These are phyloP conservation scores for Centropus unirufus DNA, from an alignment of 2,113 vertebrate species.

Conservation along the genomic window DNA sequence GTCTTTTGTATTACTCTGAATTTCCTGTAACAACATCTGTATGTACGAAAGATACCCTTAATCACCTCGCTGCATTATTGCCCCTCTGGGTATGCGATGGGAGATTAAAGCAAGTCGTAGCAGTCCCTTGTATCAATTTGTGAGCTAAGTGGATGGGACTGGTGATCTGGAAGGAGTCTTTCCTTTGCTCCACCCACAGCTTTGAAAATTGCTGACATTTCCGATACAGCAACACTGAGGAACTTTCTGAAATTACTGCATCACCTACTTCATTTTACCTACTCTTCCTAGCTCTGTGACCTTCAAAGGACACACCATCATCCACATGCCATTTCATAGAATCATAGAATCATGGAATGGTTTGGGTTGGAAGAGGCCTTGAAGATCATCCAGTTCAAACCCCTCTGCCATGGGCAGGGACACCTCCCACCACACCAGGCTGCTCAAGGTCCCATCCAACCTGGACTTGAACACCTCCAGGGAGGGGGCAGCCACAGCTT, in stretches of 20 bases:
- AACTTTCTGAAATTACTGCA: not conserved
- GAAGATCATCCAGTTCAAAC: too few relatives aligned
- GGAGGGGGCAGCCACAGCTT: too few relatives aligned
- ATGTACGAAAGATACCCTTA: not conserved
- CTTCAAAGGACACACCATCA: not conserved
- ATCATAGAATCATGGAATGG: too few relatives aligned
- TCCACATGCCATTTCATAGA: not conserved
- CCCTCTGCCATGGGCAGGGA: too few relatives aligned
- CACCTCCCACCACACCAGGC: too few relatives aligned
- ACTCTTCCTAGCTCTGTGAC: not conserved
- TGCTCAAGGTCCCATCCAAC: too few relatives aligned
- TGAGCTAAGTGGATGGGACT: not conserved
- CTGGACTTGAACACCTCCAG: too few relatives aligned
- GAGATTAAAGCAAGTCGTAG: not conserved
- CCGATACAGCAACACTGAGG: not conserved
- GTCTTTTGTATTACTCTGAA: not conserved
- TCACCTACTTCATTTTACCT: not conserved
- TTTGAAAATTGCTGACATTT: not conserved
- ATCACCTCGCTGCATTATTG: not conserved
- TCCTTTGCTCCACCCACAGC: not conserved
- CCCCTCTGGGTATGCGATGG: too few relatives aligned
- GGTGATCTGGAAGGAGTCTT: not conserved
- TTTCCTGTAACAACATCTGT: not conserved
- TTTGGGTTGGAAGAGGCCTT: too few relatives aligned
- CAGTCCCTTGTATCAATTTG: not conserved